phyloP scores from a whole-genome alignment of 2,888 invertebrate species.

The Tryphoninae sp. region DNA sequence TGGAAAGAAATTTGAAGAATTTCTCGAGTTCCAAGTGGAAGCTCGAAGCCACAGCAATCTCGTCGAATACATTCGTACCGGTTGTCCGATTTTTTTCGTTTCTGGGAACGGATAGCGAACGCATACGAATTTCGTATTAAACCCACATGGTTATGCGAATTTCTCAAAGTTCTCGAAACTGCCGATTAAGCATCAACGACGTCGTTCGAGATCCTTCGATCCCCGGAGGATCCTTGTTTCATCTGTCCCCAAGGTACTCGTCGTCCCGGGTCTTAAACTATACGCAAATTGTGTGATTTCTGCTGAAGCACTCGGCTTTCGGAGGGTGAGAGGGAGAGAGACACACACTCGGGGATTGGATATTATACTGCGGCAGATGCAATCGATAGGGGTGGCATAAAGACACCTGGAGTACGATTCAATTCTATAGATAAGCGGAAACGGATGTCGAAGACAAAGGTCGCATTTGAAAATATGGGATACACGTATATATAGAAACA shows the following conservation, averaged over 20 bases:
- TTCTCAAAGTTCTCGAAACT: slow-evolving; percentile 56
- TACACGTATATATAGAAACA: neutral
- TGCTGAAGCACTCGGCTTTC: neutral
- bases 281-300: slow-evolving; percentile 13
- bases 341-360: slow-evolving; percentile 13
- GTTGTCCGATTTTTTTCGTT: too few species aligned
- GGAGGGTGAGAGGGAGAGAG: neutral
- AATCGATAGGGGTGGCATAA: neutral
- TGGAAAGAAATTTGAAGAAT: too few species aligned
- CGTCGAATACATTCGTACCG: too few species aligned
- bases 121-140: too few species aligned
- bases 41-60: too few species aligned
- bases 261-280: slow-evolving; percentile 47
- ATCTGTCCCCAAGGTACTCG: slow-evolving; percentile 34
- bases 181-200: slow-evolving; percentile 46
- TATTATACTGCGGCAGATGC: slow-evolving; percentile 24
- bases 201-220: slow-evolving; percentile 30
- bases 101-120: too few species aligned
- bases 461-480: neutral
- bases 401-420: neutral
- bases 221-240: slow-evolving; percentile 27
- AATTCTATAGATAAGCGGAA: neutral
- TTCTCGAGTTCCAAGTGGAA: too few species aligned
- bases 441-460: neutral
- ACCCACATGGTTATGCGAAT: slow-evolving; percentile 15